A percentile compares a stretch with the other conserved stretches of the same genome.
phyloP scores from a whole-genome alignment of 2,888 invertebrate genomes.

The Scrobipalpa atriplicella region DNA sequence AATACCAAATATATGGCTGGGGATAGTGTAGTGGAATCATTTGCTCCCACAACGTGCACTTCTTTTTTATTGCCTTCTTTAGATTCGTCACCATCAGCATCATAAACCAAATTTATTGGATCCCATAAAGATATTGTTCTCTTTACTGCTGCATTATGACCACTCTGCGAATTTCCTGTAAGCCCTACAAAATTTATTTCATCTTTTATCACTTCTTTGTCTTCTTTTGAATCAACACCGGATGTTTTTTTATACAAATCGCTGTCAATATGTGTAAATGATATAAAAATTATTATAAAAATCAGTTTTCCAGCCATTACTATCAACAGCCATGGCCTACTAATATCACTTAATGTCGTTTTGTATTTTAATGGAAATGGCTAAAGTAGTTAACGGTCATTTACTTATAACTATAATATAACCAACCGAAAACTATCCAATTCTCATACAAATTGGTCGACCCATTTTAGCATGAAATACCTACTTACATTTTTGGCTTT shows the following conservation, averaged over 20 bases:
- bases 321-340: slow-evolving; percentile 7
- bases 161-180: neutral
- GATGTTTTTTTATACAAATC: neutral
- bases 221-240: neutral
- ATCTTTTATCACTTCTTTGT: neutral
- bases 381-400: no score
- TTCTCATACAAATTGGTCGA: no score
- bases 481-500: no score
- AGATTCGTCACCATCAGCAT: neutral
- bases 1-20: neutral
- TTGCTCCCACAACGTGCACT: neutral
- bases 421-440: no score
- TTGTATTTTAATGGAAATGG: no score
- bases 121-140: neutral
- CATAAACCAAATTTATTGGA: neutral
- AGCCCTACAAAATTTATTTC: neutral
- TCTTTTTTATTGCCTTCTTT: neutral
- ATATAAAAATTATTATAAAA: slow-evolving; percentile 14
- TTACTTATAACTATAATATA: no score
- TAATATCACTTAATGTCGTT: neutral
- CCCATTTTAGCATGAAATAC: no score
- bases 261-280: neutral
- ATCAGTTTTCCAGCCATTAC: neutral
- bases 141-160: neutral
- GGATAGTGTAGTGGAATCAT: neutral